A percentile compares a stretch with the other conserved stretches of the same genome.
Conservation (phyloP, 2,113 vertebrate genomes). For the Petrocephalus microphthalmus region DNA sequence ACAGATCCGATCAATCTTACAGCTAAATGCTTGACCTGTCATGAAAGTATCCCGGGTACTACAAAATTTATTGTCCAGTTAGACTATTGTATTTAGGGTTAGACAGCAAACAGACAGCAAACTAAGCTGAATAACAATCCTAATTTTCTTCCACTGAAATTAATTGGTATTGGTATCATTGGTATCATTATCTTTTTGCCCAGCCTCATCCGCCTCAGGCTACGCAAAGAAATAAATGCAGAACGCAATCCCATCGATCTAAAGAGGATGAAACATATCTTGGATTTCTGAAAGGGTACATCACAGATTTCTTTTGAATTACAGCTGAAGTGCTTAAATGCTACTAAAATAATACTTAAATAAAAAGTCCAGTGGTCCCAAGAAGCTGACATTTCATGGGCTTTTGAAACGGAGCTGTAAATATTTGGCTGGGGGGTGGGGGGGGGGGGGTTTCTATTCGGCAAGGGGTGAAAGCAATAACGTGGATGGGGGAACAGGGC, state of each 20-base stretch:
- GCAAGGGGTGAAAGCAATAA: not conserved
- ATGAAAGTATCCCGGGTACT: conserved; percentile 13
- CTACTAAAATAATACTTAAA: not conserved
- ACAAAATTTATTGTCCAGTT: not conserved
- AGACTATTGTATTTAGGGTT: not conserved
- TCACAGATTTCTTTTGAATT: not conserved
- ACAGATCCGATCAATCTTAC: not conserved
- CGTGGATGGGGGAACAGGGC: not conserved
- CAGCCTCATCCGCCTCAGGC: not conserved
- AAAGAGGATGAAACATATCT: not conserved
- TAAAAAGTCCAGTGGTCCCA: not conserved
- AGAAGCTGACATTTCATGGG: not conserved
- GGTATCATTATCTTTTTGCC: not conserved
- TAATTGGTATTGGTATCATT: not conserved
- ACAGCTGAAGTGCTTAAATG: not conserved
- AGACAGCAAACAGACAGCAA: not conserved
- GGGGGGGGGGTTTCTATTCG: not conserved
- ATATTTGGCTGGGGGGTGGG: not conserved
- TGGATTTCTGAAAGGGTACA: not conserved
- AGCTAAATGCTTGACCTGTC: not conserved
- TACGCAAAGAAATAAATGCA: not conserved
- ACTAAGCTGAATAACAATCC: not conserved
- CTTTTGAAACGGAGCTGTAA: not conserved
- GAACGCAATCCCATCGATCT: not conserved
- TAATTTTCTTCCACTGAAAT: not conserved